Percentiles rank a stretch among this genome's conserved stretches.
phyloP scores from a whole-genome alignment of 2,113 vertebrate genomes.

The Nothobranchius furzeri region DNA sequence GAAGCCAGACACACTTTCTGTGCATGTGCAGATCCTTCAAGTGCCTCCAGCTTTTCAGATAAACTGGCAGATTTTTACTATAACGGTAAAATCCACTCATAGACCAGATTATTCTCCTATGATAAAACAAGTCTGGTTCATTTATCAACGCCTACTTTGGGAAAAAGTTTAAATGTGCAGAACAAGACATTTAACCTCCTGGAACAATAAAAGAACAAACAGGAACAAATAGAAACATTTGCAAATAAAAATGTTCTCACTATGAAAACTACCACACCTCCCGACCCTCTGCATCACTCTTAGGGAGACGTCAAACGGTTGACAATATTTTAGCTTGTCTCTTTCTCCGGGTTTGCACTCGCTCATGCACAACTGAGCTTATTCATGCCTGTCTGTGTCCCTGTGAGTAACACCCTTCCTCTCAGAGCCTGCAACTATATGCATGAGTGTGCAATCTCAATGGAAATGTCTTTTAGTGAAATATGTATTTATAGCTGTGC shows the following conservation, averaged over 20 bases:
- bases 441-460: constrained; percentile 22
- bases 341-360: constrained; percentile 31
- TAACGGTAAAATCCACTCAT: no score
- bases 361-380: constrained; percentile 48
- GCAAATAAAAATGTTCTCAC: background rate
- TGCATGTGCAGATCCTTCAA: constrained; percentile 31
- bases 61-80: no score
- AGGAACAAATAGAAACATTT: constrained; percentile 11
- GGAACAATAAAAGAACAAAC: background rate
- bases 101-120: no score
- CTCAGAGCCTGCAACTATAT: constrained; percentile 38
- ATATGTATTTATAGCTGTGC: background rate
- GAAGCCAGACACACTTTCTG: constrained; percentile 17
- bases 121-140: no score
- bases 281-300: background rate
- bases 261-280: constrained; percentile 6
- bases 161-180: constrained; percentile 12
- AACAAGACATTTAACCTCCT: no score
- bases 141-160: no score
- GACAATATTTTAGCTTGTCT: constrained; percentile 36
- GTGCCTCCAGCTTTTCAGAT: constrained; percentile 15
- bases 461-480: constrained; percentile 6
- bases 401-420: constrained; percentile 38
- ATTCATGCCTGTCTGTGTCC: constrained; percentile 48
- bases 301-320: constrained; percentile 53